These are phyloP conservation scores for Creontiades dilutus DNA, from an alignment of 2,888 invertebrate species.

Conservation along the genomic window DNA sequence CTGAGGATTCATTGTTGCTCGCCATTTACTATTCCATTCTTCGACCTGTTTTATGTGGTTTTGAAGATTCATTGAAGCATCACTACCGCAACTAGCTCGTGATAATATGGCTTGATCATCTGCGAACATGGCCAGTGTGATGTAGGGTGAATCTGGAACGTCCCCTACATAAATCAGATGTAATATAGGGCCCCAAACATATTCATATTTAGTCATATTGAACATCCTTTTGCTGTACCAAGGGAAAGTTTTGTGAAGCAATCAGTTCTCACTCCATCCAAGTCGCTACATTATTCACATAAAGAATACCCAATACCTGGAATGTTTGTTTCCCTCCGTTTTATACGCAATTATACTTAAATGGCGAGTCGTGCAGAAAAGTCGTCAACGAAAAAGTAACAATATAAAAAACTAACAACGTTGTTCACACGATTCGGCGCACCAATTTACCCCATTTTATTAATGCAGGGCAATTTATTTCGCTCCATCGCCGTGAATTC, in stretches of 20 bases:
- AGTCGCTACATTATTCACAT: too few species aligned
- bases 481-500: too few species aligned
- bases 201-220: too few species aligned
- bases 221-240: too few species aligned
- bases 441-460: not conserved
- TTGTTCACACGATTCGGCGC: constrained; percentile 10
- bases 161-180: too few species aligned
- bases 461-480: not conserved
- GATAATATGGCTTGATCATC: constrained; percentile 21
- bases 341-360: too few species aligned
- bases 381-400: not conserved
- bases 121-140: constrained; percentile 19
- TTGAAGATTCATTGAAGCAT: not conserved
- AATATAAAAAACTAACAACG: not conserved
- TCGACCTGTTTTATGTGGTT: not conserved
- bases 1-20: not conserved
- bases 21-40: constrained; percentile 9
- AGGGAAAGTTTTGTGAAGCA: too few species aligned
- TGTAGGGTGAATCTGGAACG: too few species aligned
- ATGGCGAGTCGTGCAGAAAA: not conserved
- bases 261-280: too few species aligned
- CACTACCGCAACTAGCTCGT: not conserved
- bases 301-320: too few species aligned
- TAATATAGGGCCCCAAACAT: too few species aligned
- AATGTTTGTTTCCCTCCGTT: too few species aligned